Conservation (phyloP, 2,797 vertebrate genomes). For the Malacoctenus gilli region DNA sequence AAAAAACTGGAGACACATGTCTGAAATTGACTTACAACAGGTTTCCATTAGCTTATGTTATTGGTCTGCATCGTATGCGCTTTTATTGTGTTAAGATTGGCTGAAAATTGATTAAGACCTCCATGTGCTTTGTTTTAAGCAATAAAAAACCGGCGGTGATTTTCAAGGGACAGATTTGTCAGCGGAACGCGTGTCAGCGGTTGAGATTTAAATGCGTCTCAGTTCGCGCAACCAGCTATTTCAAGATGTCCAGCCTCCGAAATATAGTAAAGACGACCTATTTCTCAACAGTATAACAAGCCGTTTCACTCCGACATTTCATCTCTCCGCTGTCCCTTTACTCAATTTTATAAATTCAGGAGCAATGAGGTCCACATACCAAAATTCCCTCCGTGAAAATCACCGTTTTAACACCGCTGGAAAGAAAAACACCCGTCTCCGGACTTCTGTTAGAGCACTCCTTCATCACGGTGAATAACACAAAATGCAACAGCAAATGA, state of each 20-base stretch:
- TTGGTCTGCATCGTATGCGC: conserved; percentile 58
- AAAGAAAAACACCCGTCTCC: conserved; percentile 48
- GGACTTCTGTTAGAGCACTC: conserved; percentile 42
- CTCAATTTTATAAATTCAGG: conserved; percentile 31
- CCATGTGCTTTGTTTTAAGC: conserved; percentile 41
- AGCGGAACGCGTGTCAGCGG: conserved; percentile 28
- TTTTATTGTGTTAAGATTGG: conserved; percentile 63
- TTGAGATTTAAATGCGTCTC: conserved; percentile 38
- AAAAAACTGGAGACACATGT: conserved; percentile 74
- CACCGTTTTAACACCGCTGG: conserved; percentile 27
- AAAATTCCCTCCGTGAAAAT: conserved; percentile 45
- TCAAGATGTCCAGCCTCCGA: conserved; percentile 25
- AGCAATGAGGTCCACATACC: conserved; percentile 32
- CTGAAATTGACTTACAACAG: conserved; percentile 76
- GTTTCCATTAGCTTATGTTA: conserved; percentile 75
- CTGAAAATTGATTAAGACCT: conserved; percentile 53
- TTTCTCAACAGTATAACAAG: conserved; percentile 22
- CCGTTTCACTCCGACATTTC: conserved; percentile 21
- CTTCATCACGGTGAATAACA: conserved; percentile 58
- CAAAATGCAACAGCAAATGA: conserved; percentile 59
- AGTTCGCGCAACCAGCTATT: conserved; percentile 25
- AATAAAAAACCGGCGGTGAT: conserved; percentile 38
- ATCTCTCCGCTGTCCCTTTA: conserved; percentile 16
- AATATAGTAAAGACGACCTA: conserved; percentile 20
- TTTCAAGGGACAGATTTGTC: conserved; percentile 37